Percentiles rank a stretch among this genome's conserved stretches.
These are phyloP conservation scores for Hyaena hyaena DNA, from an alignment of 2,113 vertebrate genomes.

Conservation along the genomic window DNA sequence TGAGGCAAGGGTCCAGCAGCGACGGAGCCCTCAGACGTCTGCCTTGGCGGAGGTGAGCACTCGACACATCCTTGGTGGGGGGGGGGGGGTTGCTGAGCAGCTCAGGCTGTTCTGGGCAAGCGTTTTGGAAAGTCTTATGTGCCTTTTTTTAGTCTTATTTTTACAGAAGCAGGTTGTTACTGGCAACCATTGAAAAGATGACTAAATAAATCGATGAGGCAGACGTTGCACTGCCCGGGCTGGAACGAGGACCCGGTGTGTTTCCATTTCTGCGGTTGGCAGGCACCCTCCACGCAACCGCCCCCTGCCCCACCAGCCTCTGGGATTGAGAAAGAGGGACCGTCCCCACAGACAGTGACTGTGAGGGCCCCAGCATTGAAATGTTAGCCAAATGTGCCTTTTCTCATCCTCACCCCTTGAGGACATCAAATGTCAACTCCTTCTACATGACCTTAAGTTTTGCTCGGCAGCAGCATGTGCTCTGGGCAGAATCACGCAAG, in stretches of 20 bases:
- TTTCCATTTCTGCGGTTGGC: background rate
- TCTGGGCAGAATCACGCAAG: accelerated
- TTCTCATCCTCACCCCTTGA: background rate
- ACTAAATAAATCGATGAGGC: background rate
- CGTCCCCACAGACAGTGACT: accelerated
- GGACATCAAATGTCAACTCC: accelerated
- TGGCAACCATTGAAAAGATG: constrained; percentile 57
- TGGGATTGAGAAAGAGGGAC: background rate
- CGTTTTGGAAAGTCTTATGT: background rate
- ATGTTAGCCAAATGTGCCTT: background rate
- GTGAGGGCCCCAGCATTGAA: background rate
- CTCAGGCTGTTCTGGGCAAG: background rate
- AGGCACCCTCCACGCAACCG: accelerated
- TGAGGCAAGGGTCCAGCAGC: accelerated
- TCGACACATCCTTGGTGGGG: accelerated
- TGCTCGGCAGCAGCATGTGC: accelerated
- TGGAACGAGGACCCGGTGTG: background rate
- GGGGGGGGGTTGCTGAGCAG: background rate
- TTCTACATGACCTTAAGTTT: background rate
- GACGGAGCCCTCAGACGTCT: accelerated
- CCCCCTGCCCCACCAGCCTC: accelerated
- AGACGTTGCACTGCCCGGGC: background rate
- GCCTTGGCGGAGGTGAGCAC: accelerated
- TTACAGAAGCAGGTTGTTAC: constrained; percentile 54
- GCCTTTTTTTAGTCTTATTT: background rate